Evolutionary conservation across 1,140 invertebrate species (phyloP), one percentile per base, ranked within the genome.

Genomic region (Polyergus mexicanus): DNA sequence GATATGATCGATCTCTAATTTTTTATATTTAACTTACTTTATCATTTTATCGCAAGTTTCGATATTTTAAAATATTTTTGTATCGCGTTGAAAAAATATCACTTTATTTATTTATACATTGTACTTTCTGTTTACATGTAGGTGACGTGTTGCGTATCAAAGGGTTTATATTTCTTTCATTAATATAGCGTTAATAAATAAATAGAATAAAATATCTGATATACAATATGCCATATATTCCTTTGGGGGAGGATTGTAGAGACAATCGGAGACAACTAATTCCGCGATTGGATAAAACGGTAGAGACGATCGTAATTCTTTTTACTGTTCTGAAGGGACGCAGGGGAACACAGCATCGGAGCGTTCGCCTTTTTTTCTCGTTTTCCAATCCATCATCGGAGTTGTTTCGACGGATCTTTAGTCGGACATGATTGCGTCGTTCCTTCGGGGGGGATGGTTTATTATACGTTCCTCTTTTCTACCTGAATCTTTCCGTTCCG

Each of bases 331-430:
- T 19, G 56, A 32, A 72, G 13, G 47, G 69, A 54, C 32, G n/a
- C 8, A 32, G 35, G 13, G 35, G 13, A 47, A 74, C 38, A 71
- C 44, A 47, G 44, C 32, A 35, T 6, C 10, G 16, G 38, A 25
- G 38, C 3, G 22, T 63, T 44, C 11, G 54, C 6, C 1, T 19
- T 74, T 47, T 81, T 81, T 62, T 47, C 38, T 83, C 54, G 38
- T 83, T 74, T 83, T 74, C 11, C 56, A 60, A 13, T 60, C 38
- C 38, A 72, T 83, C 68, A 69, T 80, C 35, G 22, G 65, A 80
- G 28, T 56, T 62, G 56, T 83, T 83, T 83, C 54, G 68, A 38
- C 19, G 25, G 38, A 41, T 83, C 78, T 83, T 74, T 47, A 83
- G 68, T 72, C 56, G 54, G 38, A 81, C 54, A 41, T 10, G 35